Base-by-base conservation (phyloP, 2,113 vertebrate species). In the Gorsachius goisagi region DNA sequence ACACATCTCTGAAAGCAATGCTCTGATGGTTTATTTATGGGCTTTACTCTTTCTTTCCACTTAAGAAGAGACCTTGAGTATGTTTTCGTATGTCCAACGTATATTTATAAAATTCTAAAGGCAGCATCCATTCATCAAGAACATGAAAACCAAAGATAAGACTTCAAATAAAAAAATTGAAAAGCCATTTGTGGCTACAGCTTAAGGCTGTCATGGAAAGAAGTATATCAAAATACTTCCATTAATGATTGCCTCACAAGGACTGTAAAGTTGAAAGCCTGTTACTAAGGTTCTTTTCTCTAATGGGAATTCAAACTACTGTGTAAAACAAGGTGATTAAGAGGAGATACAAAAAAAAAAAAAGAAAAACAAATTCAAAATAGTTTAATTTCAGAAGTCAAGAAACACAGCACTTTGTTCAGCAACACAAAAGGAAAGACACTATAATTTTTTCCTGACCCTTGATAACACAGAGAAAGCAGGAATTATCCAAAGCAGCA, bases 81-180 rank as follows among this genome's bases (percentile, higher is more conserved):
- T 75, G 82, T 94, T 97, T 97, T 97, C 78, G 55, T 89, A 74
- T 79, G 64, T 74, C 69, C 74, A 89, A 77, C 69, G 35, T 85
- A 77, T 32, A 95, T 72, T 92, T 89, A 94, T n/a, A 91, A 96
- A 96, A 88, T 64, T 95, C 52, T 93, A 93, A 97, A 97, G 85
- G 74, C 81, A 93, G 71, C 78, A 97, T 80, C 60, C 68, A 90
- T 96, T 97, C 94, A 95, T 97, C 96, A 97, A 95, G 97, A 95
- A 93, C 64, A 90, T 22, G 64, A 97, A 95, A 96, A 95, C 47
- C 82, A 56, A 89, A 94, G 88, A 95, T 50, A 85, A 90, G 72
- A 93, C 93, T 91, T 97, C 86, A 97, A 97, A 94, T 81, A 93
- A 89, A 64, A 71, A 79, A 89, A 71, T 50, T 95, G 79, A 94